phyloP scores from a whole-genome alignment of 2,113 vertebrate species.

The Oostethus manadensis region DNA sequence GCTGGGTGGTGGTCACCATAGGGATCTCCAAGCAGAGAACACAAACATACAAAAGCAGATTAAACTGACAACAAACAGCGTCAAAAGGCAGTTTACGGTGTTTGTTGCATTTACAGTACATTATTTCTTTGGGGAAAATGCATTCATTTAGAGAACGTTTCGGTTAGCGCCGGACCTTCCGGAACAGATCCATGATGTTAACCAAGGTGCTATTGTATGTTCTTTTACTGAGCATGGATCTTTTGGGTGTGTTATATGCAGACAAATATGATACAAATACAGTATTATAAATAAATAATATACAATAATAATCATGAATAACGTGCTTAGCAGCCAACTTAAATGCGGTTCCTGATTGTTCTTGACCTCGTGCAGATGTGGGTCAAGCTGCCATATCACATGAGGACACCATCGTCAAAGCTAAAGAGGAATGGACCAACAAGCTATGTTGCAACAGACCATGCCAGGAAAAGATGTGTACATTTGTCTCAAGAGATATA shows the following conservation, averaged over 20 bases:
- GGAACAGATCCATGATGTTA: too few species aligned
- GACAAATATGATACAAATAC: too few species aligned
- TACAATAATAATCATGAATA: too few species aligned
- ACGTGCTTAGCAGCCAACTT: background rate
- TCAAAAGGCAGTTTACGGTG: background rate
- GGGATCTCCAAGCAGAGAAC: background rate
- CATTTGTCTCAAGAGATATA: too few species aligned
- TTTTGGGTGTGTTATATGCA: too few species aligned
- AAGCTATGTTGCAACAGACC: conserved; percentile 2
- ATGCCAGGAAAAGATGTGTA: too few species aligned
- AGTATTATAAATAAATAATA: too few species aligned
- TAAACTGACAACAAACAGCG: background rate
- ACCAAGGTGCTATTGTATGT: too few species aligned
- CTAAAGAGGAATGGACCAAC: conserved; percentile 4
- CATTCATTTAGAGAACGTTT: too few species aligned
- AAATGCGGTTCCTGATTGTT: background rate
- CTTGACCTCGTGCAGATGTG: too few species aligned
- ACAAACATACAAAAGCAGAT: background rate
- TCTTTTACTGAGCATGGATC: background rate
- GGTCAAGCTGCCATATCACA: background rate
- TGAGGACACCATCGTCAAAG: background rate
- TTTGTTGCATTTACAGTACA: background rate
- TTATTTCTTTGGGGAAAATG: background rate
- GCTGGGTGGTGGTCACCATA: background rate
- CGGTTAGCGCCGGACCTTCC: too few species aligned